These are phyloP conservation scores for Cosmia pyralina DNA, from an alignment of 2,888 invertebrate species.

Conservation along the genomic window DNA sequence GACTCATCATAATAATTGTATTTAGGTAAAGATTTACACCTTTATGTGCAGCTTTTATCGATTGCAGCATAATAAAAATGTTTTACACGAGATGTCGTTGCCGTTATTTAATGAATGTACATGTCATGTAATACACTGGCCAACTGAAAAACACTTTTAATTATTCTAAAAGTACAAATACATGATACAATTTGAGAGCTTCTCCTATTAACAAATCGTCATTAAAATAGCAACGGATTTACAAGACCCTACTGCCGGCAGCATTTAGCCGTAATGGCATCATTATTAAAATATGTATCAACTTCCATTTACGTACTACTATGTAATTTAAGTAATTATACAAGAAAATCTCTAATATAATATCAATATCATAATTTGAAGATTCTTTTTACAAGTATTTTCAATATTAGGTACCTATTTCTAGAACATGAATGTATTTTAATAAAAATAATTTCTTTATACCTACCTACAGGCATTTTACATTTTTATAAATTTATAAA, in stretches of 20 bases:
- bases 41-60: constrained; percentile 5
- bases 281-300: constrained; percentile 8
- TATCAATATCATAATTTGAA: constrained; percentile 40
- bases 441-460: constrained; percentile 41
- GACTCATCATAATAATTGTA: constrained; percentile 32
- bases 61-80: constrained; percentile 17
- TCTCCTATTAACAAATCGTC: constrained; percentile 14
- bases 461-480: constrained; percentile 44
- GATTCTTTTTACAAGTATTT: constrained; percentile 51
- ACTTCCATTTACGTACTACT: constrained; percentile 27
- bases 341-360: constrained; percentile 7
- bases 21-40: constrained; percentile 9
- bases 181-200: constrained; percentile 5
- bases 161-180: constrained; percentile 10
- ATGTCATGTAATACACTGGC: neutral
- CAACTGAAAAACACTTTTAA: neutral
- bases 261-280: constrained; percentile 54
- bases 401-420: constrained; percentile 26
- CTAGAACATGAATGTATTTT: constrained; percentile 44
- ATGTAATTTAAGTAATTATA: constrained; percentile 15
- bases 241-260: constrained; percentile 47
- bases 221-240: constrained; percentile 5
- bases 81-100: neutral
- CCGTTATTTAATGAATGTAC: neutral
- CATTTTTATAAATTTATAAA: constrained; percentile 50